Evolutionary conservation across 2,797 vertebrate genomes (phyloP), one percentile per base, ranked within the genome.

Genomic region (Manis crassicaudata): DNA sequence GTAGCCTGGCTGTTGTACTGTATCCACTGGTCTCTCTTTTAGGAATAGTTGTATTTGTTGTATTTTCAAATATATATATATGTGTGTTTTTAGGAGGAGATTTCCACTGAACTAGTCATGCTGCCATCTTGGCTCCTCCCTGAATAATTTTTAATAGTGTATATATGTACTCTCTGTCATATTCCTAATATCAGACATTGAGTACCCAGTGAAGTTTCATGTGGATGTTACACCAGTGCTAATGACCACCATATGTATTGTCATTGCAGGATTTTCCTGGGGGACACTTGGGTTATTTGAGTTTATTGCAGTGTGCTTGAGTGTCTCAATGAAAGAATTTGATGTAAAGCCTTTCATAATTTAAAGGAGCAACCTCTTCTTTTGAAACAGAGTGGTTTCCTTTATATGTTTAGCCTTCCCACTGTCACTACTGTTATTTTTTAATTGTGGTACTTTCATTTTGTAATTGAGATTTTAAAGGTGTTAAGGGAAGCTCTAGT

Each of bases 341-440:
- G 87, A 75, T 54, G 21, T 46, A 89, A 88, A 27, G 37, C 10
- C 40, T 92, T 90, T 97, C 21, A 29, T 75, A 54, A 88, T 83
- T 73, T 92, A 90, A 95, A 73, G 63, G 76, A 79, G 27, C 16
- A 96, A 81, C 88, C 72, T 90, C 9, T 92, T 95, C 50, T 90
- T 85, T 92, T 88, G 40, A 81, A 90, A 92, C 10, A 11, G 27
- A 93, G n/a, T 76, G 16, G 32, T 20, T 82, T 96, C 11, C 23
- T 25, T 90, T 83, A 65, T 23, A 7, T 68, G 37, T 73, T 83
- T 92, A 77, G 84, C 43, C 52, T 87, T 86, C 16, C 27, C 11
- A 13, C 25, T 65, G 10, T 46, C 60, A 90, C 32, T 90, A 32
- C 82, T 21, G 9, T 8, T 50, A 56, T 79, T 70, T 86, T 92